Conservation (phyloP, 2,888 invertebrate species). For the Amorpha juglandis region DNA sequence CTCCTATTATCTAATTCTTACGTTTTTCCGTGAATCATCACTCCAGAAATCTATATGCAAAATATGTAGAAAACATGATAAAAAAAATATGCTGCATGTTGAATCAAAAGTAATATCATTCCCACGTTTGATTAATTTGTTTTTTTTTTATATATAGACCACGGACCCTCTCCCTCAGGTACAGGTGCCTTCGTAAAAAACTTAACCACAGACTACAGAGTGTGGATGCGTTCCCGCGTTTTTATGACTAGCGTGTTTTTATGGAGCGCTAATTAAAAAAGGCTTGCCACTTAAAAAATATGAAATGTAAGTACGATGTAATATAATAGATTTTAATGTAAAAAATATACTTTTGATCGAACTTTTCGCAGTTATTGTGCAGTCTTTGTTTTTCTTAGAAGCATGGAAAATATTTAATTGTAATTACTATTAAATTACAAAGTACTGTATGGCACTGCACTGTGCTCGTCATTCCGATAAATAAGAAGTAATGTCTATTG, state of each 20-base stretch:
- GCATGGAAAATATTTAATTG: too few species aligned
- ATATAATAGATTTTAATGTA: slow-evolving; percentile 7
- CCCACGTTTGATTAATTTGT: slow-evolving; percentile 26
- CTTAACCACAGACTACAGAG: slow-evolving; percentile 44
- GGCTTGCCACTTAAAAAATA: slow-evolving; percentile 16
- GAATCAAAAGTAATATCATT: slow-evolving; percentile 3
- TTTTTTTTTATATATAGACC: slow-evolving; percentile 22
- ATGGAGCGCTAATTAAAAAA: slow-evolving; percentile 26
- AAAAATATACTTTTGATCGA: not conserved
- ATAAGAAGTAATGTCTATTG: too few species aligned
- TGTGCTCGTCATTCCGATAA: too few species aligned
- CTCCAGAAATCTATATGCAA: too few species aligned
- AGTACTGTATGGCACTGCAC: too few species aligned
- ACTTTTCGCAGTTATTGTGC: not conserved
- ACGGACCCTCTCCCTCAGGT: slow-evolving; percentile 26
- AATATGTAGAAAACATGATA: not conserved
- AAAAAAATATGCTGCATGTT: not conserved
- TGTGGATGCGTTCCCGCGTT: slow-evolving; percentile 59
- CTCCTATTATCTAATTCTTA: too few species aligned
- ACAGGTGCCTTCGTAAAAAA: slow-evolving; percentile 28
- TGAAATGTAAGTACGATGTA: slow-evolving; percentile 19
- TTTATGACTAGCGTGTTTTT: slow-evolving; percentile 45
- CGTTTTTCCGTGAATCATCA: too few species aligned
- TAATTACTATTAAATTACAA: too few species aligned
- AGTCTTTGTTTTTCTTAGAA: too few species aligned